A percentile compares a stretch with the other conserved stretches of the same genome.
Conservation (phyloP, 2,113 vertebrate genomes). For the Varanus salvator region DNA sequence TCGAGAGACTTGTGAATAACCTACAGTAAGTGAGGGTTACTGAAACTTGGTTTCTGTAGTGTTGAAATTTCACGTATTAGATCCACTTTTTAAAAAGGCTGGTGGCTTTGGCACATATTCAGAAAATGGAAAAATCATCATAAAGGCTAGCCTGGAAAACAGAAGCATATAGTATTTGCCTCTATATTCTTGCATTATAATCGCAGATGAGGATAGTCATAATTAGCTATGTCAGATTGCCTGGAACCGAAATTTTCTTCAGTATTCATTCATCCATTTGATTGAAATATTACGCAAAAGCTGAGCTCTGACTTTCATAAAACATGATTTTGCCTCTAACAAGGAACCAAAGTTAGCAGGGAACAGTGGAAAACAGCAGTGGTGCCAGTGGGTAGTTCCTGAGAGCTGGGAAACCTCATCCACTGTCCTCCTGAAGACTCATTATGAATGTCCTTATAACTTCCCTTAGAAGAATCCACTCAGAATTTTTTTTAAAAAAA, state of each 20-base stretch:
- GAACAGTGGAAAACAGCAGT: neutral
- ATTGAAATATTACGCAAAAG: neutral
- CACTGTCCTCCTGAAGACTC: neutral
- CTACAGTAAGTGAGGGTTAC: neutral
- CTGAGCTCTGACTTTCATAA: neutral
- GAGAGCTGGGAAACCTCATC: neutral
- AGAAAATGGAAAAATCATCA: slow-evolving; percentile 30
- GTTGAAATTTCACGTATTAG: slow-evolving; percentile 23
- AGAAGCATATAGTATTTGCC: slow-evolving; percentile 13
- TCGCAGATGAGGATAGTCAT: neutral
- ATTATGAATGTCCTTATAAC: neutral
- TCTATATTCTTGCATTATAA: neutral
- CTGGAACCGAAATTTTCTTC: neutral
- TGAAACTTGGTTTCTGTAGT: slow-evolving; percentile 2
- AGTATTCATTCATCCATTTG: neutral
- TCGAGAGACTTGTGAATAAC: neutral
- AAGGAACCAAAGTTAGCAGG: neutral
- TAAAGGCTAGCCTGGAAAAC: slow-evolving; percentile 36
- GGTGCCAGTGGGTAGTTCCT: slow-evolving; percentile 18
- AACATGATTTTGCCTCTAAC: neutral
- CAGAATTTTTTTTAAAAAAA: neutral
- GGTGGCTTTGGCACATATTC: slow-evolving; percentile 18
- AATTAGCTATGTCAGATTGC: neutral
- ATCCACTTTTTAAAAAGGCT: neutral
- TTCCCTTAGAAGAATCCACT: neutral